Base-by-base conservation (phyloP, 2,113 vertebrate species). In the Otocyon megalotis region DNA sequence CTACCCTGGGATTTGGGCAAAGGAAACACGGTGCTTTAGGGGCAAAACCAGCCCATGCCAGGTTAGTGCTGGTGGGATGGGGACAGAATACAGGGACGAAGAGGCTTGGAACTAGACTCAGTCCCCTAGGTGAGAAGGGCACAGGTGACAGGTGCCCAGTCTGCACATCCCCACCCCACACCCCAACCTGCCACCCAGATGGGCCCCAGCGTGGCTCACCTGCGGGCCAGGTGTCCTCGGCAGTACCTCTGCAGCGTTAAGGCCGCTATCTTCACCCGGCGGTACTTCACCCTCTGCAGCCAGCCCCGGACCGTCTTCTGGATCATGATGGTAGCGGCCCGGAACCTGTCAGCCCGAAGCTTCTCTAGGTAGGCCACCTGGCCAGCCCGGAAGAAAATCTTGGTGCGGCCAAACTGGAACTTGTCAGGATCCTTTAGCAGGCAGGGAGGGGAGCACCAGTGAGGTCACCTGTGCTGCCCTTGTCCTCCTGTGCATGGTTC, bases 311-410 rank as follows among this genome's bases (percentile, higher is more conserved):
- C 99, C 0, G 99, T 99, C 97, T 99, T 99, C 99, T 99, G 99
- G 97, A 99, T 99, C 98, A 98, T 99, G 98, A 99, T 99, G 88
- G 99, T 99, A 87, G 99, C 99, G 0, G 99, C 98, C 16, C 99
- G 99, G 98, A 99, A 99, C 97, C 98, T 99, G 88, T 99, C 99
- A 0, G 99, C 99, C 2, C 99, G 95, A 8, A 99, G 98, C 94
- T 99, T 99, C 98, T 99, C 99, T 98, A 99, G 98, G 98, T 99
- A 99, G 2, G 99, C 99, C 96, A 99, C 99, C 98, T 99, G 99
- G 43, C 99, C 99, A 0, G 99, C 99, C 65, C 99, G 99, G 99
- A 99, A 99, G 98, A 99, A 99, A 98, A 99, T 99, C 99, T 99
- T 99, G 32, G 99, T 99, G 96, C 98, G 99, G 48, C 99, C 99